Evolutionary conservation across 1,140 invertebrate species (phyloP).

Genomic region (Eueides isabella): DNA sequence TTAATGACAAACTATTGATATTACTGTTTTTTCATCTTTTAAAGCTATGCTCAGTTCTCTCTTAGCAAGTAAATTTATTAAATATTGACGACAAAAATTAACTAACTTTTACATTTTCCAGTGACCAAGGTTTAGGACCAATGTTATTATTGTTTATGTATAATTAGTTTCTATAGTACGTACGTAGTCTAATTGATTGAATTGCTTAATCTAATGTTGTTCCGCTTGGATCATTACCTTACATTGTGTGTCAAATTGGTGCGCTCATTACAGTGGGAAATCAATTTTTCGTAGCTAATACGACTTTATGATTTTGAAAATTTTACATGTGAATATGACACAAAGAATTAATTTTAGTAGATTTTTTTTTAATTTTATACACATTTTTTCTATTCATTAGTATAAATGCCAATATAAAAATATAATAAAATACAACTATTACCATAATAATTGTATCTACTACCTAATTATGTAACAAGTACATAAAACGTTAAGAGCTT

Average conservation of each 20-base stretch:
- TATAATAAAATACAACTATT: not conserved
- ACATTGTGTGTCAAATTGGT: constrained; percentile 7
- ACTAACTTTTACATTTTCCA: too few relatives aligned
- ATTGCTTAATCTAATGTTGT: not conserved
- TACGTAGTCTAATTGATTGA: constrained; percentile 4
- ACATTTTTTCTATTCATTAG: not conserved
- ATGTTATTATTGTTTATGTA: not conserved
- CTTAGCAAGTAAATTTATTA: too few relatives aligned
- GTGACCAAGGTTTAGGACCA: too few relatives aligned
- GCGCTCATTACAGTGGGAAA: constrained; percentile 9
- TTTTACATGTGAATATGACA: not conserved
- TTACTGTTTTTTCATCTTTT: too few relatives aligned
- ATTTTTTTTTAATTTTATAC: not conserved
- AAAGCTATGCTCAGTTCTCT: too few relatives aligned
- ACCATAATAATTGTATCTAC: not conserved
- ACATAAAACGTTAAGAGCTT: not conserved
- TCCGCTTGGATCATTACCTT: not conserved
- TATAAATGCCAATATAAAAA: too few relatives aligned
- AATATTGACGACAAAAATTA: too few relatives aligned
- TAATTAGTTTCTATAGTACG: not conserved
- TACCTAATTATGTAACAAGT: not conserved
- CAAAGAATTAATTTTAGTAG: not conserved
- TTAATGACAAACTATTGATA: not conserved
- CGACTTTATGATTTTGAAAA: not conserved
- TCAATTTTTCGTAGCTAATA: constrained; percentile 8